Evolutionary conservation across 1,140 invertebrate species (phyloP), one percentile per base, ranked within the genome.

Genomic region (Drosophila sp.): DNA sequence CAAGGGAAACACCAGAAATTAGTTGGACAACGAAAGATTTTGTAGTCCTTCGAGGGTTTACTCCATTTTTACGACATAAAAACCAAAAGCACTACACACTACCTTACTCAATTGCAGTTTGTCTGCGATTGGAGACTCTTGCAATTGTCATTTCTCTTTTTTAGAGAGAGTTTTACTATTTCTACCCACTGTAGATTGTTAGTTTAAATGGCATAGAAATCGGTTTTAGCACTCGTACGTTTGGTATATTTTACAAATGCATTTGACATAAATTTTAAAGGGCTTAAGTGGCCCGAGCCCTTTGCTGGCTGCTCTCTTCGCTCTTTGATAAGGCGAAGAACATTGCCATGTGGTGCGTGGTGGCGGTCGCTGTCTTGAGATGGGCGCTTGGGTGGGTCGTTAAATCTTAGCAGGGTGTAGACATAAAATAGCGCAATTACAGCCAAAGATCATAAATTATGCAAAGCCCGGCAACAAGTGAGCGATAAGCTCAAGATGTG

Each of bases 261-360:
- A 87, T 87, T 89, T 87, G 83, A 87, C 79, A 89, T 87, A 87
- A 87, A 87, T 87, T 87, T 87, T 83, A 86, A 87, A 83, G 70
- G 79, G 76, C 79, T 89, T 87, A 80, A 77, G 72, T 73, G 72
- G 66, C 72, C 38, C 54, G 35, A 30, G n/a, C 44, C 44, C 64
- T 44, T 41, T 54, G 54, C 54, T 58, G 66, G 47, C 56, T 63
- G 65, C 66, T 70, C 71, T 75, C 56, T 56, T 56, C 61, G 30
- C 74, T 40, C 72, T 66, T 25, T 61, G 83, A 87, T 87, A 87
- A 89, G 79, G 56, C 47, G 32, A 66, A 44, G 68, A 23, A 70
- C 63, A 41, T 44, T 38, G 62, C 73, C 71, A 47, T 30, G 50
- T 69, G 57, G 32, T 30, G 23, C 38, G 41, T 35, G 23, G 17